Base-by-base conservation (phyloP, 2,113 vertebrate genomes). In the Lophochroa leadbeateri region DNA sequence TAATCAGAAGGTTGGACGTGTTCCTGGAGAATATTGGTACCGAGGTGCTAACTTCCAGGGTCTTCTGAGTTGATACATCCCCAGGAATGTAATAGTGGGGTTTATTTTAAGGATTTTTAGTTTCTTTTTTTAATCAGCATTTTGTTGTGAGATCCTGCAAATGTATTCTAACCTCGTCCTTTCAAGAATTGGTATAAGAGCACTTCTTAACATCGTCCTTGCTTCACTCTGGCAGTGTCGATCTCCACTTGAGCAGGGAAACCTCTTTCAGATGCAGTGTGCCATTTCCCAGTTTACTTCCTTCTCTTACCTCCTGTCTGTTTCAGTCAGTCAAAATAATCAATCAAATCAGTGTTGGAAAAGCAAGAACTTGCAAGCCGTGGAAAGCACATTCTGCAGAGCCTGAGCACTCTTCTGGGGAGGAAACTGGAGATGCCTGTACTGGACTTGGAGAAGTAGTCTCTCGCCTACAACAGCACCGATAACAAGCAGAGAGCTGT, bases 131-230 rank as follows among this genome's bases (percentile, higher is more conserved):
- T 77, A 95, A 96, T 96, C 95, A 94, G 92, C 96, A 21, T 94
- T 96, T 96, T 88, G 91, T 94, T 85, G 95, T 95, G 86, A 96
- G 93, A 96, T 95, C 96, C 95, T 97, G 92, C 95, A 97, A 82
- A 87, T 94, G 65, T 93, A 89, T 90, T 93, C 94, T 95, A 96
- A 94, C 94, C 94, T 95, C 81, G 24, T 92, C 94, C 91, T 97
- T 93, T 92, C 5, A 2, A 97, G 87, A 94, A 84, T 33, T 91
- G 91, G 76, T 86, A 33, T 86, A 60, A 88, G 91, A 97, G 96
- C 95, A 96, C 93, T 97, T 97, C 55, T 88, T 94, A 93, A 71
- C 92, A 71, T 82, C 4, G 0, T 63, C 95, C 81, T 93, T 86
- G 91, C 91, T 93, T 94, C 82, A 29, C 74, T 76, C 90, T 72